Percentiles rank a stretch among this genome's conserved stretches.
These are phyloP conservation scores for Heteronetta atricapilla DNA, from an alignment of 2,113 vertebrate genomes.

Conservation along the genomic window DNA sequence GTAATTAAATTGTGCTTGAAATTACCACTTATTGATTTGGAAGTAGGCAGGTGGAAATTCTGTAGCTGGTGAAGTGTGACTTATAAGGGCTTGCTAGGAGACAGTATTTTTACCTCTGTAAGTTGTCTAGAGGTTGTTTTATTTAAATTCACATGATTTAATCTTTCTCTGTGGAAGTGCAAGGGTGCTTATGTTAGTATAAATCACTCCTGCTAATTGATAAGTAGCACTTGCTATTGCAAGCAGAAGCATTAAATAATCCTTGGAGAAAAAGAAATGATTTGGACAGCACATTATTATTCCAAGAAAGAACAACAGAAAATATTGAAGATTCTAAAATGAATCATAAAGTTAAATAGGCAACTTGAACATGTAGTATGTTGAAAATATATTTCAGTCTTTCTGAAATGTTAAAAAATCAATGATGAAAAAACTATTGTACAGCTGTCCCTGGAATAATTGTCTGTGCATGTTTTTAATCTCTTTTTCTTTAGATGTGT, in stretches of 20 bases:
- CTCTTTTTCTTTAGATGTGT: not conserved
- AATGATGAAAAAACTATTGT: not conserved
- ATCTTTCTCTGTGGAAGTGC: not conserved
- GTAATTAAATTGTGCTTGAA: not conserved
- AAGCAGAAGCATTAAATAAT: not conserved
- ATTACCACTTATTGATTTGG: not conserved
- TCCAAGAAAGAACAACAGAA: not conserved
- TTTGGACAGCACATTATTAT: not conserved
- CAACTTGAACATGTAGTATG: not conserved
- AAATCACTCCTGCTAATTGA: not conserved
- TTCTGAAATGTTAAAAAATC: not conserved
- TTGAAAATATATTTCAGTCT: not conserved
- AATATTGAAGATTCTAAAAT: not conserved
- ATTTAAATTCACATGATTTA: not conserved
- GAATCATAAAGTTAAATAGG: not conserved
- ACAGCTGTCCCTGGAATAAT: not conserved
- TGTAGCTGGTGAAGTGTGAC: not conserved
- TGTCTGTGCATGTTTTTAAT: not conserved
- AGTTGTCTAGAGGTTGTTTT: not conserved
- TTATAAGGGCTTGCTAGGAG: not conserved
- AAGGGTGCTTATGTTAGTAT: not conserved
- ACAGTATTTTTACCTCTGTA: not conserved
- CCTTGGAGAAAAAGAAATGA: not conserved
- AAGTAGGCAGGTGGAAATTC: not conserved
- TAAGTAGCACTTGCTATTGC: not conserved